These are phyloP conservation scores for Barbus barbus DNA, from an alignment of 2,113 vertebrate genomes.

Conservation along the genomic window DNA sequence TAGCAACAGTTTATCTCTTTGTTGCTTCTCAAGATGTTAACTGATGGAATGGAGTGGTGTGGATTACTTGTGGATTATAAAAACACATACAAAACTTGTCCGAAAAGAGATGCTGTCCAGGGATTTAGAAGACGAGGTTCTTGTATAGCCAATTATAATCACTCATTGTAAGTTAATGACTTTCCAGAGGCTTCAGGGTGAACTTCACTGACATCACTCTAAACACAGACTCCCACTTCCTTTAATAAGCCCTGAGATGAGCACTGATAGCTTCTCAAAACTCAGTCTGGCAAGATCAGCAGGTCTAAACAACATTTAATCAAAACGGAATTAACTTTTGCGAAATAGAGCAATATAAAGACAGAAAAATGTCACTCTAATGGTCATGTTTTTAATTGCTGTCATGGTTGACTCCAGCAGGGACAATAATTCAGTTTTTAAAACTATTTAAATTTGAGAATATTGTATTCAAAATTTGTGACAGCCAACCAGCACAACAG, in stretches of 20 bases:
- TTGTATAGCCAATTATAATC: background rate
- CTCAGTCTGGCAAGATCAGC: constrained; percentile 11
- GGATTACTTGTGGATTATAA: too few species aligned
- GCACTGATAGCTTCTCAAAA: constrained; percentile 18
- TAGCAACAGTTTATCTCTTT: too few species aligned
- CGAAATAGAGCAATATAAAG: background rate
- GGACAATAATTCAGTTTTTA: background rate
- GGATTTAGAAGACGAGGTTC: background rate
- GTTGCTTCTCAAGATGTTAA: too few species aligned
- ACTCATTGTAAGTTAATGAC: constrained; percentile 5
- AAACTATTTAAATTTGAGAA: background rate
- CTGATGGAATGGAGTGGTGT: too few species aligned
- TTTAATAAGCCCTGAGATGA: background rate
- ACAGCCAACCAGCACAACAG: background rate
- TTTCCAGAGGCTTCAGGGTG: constrained; percentile 9
- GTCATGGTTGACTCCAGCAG: background rate
- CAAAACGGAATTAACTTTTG: background rate
- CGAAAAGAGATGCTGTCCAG: background rate
- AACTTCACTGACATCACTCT: background rate
- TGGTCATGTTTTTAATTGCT: background rate
- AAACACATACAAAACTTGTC: too few species aligned
- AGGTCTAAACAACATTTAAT: constrained; percentile 19
- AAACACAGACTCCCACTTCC: constrained; percentile 23
- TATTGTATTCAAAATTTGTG: background rate
- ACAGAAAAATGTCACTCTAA: background rate